Conservation (phyloP, 92 coral and sea anemone genomes). For the Parazoanthus darwini region DNA sequence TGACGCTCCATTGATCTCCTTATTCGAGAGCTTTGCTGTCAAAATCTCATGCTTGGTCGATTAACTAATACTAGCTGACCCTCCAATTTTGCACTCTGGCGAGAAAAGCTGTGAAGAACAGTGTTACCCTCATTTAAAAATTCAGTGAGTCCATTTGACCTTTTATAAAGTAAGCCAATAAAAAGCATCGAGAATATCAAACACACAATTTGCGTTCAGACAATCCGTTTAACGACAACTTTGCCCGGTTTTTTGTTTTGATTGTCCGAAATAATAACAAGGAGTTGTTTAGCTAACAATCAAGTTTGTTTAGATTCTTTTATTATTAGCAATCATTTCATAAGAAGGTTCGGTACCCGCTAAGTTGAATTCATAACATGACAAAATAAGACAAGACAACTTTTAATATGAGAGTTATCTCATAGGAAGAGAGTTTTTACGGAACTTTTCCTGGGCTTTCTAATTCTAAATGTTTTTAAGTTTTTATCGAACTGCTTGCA, state of each 20-base stretch:
- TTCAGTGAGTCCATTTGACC: slow-evolving; percentile 34
- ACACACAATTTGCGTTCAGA: not conserved
- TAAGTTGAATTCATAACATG: not conserved
- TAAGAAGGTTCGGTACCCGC: slow-evolving; percentile 42
- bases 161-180: not conserved
- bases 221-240: not conserved
- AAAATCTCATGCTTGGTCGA: slow-evolving; percentile 45
- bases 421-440: not conserved
- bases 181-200: not conserved
- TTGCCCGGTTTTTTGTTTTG: not conserved
- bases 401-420: slow-evolving; percentile 7
- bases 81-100: not conserved
- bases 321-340: slow-evolving; percentile 16
- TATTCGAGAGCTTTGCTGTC: slow-evolving; percentile 45
- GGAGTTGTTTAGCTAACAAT: slow-evolving; percentile 5
- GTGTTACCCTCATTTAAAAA: not conserved
- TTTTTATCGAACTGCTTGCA: not conserved
- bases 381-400: slow-evolving; percentile 19
- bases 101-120: not conserved
- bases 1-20: slow-evolving; percentile 48
- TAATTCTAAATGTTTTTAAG: not conserved
- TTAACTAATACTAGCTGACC: slow-evolving; percentile 32
- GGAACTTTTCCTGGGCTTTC: not conserved
- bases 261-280: not conserved
- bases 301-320: slow-evolving; percentile 20